Percentiles rank a stretch among this genome's conserved stretches.
phyloP scores from a whole-genome alignment of 2,113 vertebrate genomes.

The Zapornia atra region DNA sequence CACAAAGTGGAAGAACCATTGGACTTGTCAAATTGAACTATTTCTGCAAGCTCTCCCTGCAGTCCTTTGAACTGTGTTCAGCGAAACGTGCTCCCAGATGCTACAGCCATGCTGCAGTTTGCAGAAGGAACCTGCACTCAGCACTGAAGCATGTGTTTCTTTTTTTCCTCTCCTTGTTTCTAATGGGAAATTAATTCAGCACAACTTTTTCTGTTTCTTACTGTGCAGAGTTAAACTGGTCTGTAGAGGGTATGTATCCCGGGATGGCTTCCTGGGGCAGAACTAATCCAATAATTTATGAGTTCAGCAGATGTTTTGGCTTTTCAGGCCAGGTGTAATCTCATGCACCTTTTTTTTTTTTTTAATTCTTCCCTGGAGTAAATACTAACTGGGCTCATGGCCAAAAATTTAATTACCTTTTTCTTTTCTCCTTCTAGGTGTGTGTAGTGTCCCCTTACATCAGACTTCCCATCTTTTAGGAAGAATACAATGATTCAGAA shows the following conservation, averaged over 20 bases:
- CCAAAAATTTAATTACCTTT: conserved; percentile 16
- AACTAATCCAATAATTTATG: conserved; percentile 42
- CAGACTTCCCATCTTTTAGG: neutral
- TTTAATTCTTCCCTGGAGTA: neutral
- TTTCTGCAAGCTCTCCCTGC: neutral
- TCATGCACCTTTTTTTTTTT: neutral
- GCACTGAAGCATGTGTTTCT: neutral
- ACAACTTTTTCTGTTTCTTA: neutral
- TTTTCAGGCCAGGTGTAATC: conserved; percentile 52
- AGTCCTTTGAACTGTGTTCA: neutral
- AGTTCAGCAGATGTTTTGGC: conserved; percentile 44
- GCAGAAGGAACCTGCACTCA: neutral
- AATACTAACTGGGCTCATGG: neutral
- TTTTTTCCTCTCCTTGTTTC: neutral
- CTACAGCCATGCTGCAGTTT: neutral
- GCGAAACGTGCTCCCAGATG: neutral
- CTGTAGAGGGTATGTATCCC: neutral
- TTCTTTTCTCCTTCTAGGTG: neutral
- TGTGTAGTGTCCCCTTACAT: neutral
- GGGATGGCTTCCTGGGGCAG: conserved; percentile 30
- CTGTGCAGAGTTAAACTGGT: neutral
- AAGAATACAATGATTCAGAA: neutral
- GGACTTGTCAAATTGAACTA: neutral
- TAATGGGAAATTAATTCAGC: conserved; percentile 1
- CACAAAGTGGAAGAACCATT: neutral